phyloP scores from a whole-genome alignment of 1,140 invertebrate genomes.

The Drosophila prosaltans region DNA sequence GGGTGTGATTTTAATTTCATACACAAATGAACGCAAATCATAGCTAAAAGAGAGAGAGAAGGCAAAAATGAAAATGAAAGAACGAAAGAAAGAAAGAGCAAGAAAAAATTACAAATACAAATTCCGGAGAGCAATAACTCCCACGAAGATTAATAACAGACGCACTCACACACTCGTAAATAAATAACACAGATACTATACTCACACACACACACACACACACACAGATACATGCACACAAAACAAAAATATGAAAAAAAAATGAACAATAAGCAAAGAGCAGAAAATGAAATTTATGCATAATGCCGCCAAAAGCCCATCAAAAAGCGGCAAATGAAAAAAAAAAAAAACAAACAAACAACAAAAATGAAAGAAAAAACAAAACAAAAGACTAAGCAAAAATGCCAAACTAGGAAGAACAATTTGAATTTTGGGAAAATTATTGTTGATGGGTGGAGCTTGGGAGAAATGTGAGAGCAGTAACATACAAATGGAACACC shows the following conservation, averaged over 20 bases:
- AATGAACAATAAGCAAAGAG: conserved; percentile 71
- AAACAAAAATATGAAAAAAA: conserved; percentile 61
- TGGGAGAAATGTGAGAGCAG: conserved; percentile 5
- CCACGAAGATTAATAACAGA: conserved; percentile 81
- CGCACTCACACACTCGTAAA: conserved; percentile 27
- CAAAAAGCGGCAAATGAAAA: conserved; percentile 70
- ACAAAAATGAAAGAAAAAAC: conserved; percentile 38
- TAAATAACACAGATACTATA: conserved; percentile 17
- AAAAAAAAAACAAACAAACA: conserved; percentile 24
- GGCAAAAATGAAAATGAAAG: background rate
- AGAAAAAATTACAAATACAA: conserved; percentile 37
- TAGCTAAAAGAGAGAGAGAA: conserved; percentile 22
- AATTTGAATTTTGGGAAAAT: conserved; percentile 37
- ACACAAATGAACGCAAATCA: conserved; percentile 81
- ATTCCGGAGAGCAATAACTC: conserved; percentile 68
- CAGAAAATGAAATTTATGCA: conserved; percentile 78
- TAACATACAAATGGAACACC: background rate
- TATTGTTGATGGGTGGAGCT: background rate
- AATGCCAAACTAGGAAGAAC: conserved; percentile 58
- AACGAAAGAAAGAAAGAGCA: conserved; percentile 27
- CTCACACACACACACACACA: conserved; percentile 43
- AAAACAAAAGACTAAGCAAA: conserved; percentile 18
- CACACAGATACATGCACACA: conserved; percentile 38
- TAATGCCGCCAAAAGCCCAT: conserved; percentile 73
- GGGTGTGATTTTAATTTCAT: conserved; percentile 83